Evolutionary conservation across 2,888 invertebrate species (phyloP).

Genomic region (Cosmorhoe ocellata): DNA sequence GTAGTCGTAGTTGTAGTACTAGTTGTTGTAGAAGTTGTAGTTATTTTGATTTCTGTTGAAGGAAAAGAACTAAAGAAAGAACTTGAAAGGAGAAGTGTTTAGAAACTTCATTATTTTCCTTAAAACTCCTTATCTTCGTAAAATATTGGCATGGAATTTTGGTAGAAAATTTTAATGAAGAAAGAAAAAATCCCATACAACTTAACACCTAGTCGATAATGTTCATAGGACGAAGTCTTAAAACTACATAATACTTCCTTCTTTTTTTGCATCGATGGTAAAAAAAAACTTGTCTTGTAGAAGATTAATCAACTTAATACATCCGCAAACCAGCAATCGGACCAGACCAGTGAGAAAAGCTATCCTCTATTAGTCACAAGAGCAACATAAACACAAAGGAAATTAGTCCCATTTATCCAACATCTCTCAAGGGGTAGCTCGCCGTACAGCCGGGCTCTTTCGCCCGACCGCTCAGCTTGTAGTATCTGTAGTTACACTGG

Average conservation of each 20-base stretch:
- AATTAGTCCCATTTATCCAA: constrained; percentile 21
- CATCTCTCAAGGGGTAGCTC: constrained; percentile 20
- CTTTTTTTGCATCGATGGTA: no score
- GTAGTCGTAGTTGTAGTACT: constrained; percentile 68
- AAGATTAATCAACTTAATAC: constrained; percentile 1
- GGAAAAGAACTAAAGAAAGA: not conserved
- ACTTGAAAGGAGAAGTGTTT: no score
- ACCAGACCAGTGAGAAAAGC: not conserved
- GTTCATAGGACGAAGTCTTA: no score
- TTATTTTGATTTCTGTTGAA: constrained; percentile 72
- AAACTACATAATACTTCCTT: no score
- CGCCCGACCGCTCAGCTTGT: not conserved
- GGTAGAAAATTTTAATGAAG: no score
- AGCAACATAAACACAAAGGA: constrained; percentile 21
- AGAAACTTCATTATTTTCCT: no score
- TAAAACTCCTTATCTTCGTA: no score
- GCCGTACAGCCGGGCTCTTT: not conserved
- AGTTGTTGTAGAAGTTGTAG: constrained; percentile 67
- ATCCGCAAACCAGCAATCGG: not conserved
- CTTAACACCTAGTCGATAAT: no score
- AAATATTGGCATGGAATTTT: no score
- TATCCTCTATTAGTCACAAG: constrained; percentile 20
- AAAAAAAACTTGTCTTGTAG: no score
- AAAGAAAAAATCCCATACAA: no score
- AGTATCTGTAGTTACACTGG: no score